Conservation (phyloP, 2,113 vertebrate species). For the Malurus melanocephalus region DNA sequence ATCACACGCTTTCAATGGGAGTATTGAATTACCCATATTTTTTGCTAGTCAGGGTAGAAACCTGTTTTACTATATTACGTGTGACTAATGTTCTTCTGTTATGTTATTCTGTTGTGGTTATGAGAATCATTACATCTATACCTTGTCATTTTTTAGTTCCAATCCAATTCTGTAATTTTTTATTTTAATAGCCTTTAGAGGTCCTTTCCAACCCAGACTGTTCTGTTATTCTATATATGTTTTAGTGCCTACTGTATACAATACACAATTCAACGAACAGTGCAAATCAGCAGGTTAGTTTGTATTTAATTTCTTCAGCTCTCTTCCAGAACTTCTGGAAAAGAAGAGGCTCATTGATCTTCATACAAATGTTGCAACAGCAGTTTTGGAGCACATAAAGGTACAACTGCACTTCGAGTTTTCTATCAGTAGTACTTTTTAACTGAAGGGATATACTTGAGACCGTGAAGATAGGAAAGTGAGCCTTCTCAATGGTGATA, state of each 20-base stretch:
- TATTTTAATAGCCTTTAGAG: background rate
- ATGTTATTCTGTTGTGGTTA: background rate
- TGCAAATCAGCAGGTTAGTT: constrained; percentile 38
- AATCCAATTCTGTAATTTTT: background rate
- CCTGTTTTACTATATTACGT: background rate
- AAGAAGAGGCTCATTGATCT: constrained; percentile 97
- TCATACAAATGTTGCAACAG: constrained; percentile 96
- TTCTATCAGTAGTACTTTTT: background rate
- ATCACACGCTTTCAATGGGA: background rate
- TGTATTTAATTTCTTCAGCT: constrained; percentile 79
- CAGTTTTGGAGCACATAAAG: constrained; percentile 97
- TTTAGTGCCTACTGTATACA: background rate
- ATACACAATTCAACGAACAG: background rate
- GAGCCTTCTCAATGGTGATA: background rate
- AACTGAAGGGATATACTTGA: background rate
- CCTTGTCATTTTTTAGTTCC: background rate
- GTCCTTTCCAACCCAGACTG: background rate
- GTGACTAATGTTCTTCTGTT: background rate
- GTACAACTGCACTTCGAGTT: constrained; percentile 62
- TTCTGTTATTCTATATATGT: background rate
- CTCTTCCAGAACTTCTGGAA: constrained; percentile 94
- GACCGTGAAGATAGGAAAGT: background rate
- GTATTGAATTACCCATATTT: background rate
- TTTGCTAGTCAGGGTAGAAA: background rate
- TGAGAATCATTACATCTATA: background rate